Conservation (phyloP, 2,888 invertebrate genomes). For the Cactoblastis cactorum region DNA sequence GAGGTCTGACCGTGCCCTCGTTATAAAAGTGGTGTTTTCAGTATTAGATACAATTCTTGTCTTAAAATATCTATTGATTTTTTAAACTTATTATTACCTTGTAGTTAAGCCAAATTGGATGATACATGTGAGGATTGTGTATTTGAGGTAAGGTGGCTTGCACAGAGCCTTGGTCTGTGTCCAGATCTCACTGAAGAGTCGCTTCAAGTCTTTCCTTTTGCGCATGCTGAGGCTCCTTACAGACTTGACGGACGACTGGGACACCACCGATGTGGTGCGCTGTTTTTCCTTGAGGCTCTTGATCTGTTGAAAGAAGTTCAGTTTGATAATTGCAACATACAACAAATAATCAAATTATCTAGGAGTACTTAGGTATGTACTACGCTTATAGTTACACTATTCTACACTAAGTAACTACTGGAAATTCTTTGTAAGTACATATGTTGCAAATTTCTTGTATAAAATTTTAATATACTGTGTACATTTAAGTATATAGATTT, state of each 20-base stretch:
- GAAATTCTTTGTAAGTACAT: too few species aligned
- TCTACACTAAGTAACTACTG: too few species aligned
- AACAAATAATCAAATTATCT: too few species aligned
- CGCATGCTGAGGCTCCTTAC: constrained; percentile 84
- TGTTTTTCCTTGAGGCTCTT: constrained; percentile 84
- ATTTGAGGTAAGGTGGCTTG: constrained; percentile 85
- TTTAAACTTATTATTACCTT: constrained; percentile 73
- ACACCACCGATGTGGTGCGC: constrained; percentile 81
- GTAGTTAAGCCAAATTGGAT: constrained; percentile 91
- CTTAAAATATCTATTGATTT: too few species aligned
- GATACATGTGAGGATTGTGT: constrained; percentile 86
- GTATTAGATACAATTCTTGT: too few species aligned
- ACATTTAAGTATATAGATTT: too few species aligned
- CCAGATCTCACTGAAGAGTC: constrained; percentile 85
- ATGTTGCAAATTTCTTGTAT: too few species aligned
- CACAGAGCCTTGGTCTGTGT: constrained; percentile 86
- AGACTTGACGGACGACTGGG: constrained; percentile 82
- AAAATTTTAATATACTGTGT: too few species aligned
- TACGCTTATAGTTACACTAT: too few species aligned
- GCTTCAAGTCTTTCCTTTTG: constrained; percentile 85
- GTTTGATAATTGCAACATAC: neutral
- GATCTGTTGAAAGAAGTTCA: constrained; percentile 64
- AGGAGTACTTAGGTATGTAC: too few species aligned
- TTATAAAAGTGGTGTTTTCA: too few species aligned
- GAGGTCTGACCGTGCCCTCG: too few species aligned